These are phyloP conservation scores for Dynastes tityus DNA, from an alignment of 2,888 invertebrate genomes.

Conservation along the genomic window DNA sequence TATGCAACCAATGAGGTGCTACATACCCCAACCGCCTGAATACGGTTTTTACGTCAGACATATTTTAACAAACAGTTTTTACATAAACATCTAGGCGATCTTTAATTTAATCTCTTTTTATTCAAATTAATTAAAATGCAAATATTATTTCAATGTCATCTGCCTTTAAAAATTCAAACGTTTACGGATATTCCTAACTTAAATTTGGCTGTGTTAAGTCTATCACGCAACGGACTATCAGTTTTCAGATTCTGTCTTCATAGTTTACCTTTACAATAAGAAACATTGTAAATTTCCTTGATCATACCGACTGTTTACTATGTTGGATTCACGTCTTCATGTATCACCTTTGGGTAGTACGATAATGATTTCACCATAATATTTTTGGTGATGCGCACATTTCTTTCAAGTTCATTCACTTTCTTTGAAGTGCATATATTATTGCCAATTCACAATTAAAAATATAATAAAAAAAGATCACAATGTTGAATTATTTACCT, in stretches of 20 bases:
- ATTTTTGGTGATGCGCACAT: background rate
- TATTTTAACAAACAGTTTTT: no score
- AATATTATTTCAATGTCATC: no score
- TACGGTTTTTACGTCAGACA: no score
- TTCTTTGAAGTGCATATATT: background rate
- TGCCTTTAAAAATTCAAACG: no score
- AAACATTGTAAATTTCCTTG: background rate
- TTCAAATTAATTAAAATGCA: no score
- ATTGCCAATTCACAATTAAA: background rate
- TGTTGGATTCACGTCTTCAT: background rate
- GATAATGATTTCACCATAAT: background rate
- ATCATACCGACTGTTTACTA: background rate
- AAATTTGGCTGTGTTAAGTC: no score
- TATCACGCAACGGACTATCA: background rate
- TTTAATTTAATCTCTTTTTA: no score
- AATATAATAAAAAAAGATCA: background rate
- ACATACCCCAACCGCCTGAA: no score
- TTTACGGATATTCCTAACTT: no score
- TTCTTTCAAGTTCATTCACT: background rate
- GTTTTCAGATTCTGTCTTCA: background rate
- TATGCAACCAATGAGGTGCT: no score
- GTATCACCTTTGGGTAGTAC: no score
- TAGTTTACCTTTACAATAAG: background rate
- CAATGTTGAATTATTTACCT: background rate
- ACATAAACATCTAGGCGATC: no score